Percentiles rank a stretch among this genome's conserved stretches.
phyloP scores from a whole-genome alignment of 1,140 invertebrate species.

The Pollicipes pollicipes region DNA sequence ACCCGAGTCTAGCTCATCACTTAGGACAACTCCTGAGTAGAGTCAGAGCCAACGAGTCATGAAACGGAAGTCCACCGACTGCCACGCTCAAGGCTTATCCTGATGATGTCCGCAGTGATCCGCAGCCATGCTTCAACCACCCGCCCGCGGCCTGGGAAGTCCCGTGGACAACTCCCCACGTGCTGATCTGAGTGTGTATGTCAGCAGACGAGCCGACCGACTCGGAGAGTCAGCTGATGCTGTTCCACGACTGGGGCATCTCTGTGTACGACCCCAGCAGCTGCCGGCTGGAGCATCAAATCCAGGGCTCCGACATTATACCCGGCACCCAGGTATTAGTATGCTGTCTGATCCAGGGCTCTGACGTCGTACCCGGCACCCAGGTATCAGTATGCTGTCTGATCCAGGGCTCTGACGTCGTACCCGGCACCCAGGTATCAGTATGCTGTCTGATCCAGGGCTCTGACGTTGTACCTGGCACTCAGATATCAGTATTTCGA shows the following conservation, averaged over 20 bases:
- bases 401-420: conserved; percentile 51
- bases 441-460: conserved; percentile 40
- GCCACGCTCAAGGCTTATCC: no score
- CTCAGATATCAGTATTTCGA: conserved; percentile 37
- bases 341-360: conserved; percentile 43
- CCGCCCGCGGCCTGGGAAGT: no score
- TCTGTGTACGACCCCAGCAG: conserved; percentile 54
- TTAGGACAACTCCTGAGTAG: no score
- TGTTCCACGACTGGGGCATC: conserved; percentile 58
- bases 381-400: conserved; percentile 35
- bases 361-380: conserved; percentile 51
- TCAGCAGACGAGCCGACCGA: no score
- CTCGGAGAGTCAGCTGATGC: conserved; percentile 49
- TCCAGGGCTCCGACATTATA: conserved; percentile 52
- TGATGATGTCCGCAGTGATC: no score
- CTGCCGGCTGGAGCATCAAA: conserved; percentile 51
- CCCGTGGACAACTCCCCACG: no score
- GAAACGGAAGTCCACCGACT: no score
- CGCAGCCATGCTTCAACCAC: no score
- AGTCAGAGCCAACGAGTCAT: no score
- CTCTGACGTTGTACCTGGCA: conserved; percentile 52
- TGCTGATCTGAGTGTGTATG: no score
- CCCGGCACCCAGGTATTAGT: conserved; percentile 44
- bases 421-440: conserved; percentile 47
- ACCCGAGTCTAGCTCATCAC: no score